Evolutionary conservation across 2,797 vertebrate genomes (phyloP), one percentile per base, ranked within the genome.

Genomic region (Molossus molossus): DNA sequence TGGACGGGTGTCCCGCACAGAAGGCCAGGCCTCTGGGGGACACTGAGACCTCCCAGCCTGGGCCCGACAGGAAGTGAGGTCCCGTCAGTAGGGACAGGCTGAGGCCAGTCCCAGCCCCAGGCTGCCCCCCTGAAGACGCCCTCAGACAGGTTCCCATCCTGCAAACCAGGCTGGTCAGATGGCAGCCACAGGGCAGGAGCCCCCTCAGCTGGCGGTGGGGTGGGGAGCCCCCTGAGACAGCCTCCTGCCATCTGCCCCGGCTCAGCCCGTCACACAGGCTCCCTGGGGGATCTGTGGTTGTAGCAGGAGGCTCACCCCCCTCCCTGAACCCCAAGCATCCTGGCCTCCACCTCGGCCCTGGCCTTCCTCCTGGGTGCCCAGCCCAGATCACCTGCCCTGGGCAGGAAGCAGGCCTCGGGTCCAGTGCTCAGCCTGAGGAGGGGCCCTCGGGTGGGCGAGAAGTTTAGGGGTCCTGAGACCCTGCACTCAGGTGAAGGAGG

Each of bases 21-120:
- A 20, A n/a, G 14, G 11, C 37, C 3, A 1, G 45, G 23, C 6
- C 17, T 23, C 21, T 0, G 4, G 23, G 55, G 23, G 45, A 72
- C 58, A 15, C 15, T 0, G 45, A 83, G 65, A 12, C 21, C 18
- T 25, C 33, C 15, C 60, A 5, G 7, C 14, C 18, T 15, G 6
- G 40, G 33, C 45, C 27, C 62, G 55, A 33, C 20, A 33, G 45
- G 55, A 76, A 13, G 27, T 7, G 4, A n/a, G 29, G 73, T 25
- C n/a, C 23, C 9, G 29, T 20, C 10, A 6, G n/a, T 12, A 0
- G 7, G 67, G 27, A 18, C 9, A 3, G 23, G 20, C 17, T 9
- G 33, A 29, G 33, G 33, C 20, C 0, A 33, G 82, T 23, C 37
- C 15, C 60, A 20, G 18, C 25, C 37, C 53, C 37, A 1, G 9